A percentile compares a stretch with the other conserved stretches of the same genome.
phyloP scores from a whole-genome alignment of 2,113 vertebrate species.

The Saccopteryx bilineata region DNA sequence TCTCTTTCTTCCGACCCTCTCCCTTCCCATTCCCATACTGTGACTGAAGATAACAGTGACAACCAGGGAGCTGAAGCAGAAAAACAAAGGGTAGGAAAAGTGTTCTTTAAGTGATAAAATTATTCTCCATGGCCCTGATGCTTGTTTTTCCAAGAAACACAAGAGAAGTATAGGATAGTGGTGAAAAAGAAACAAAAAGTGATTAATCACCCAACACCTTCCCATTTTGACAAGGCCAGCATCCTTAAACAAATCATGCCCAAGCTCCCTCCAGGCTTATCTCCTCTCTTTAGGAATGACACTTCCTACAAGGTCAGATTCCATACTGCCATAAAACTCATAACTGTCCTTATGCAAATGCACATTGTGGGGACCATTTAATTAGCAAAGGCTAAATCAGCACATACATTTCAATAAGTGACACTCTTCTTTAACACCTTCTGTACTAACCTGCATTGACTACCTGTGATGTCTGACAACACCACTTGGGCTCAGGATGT shows the following conservation, averaged over 20 bases:
- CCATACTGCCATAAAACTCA: slow-evolving; percentile 61
- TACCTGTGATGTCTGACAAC: slow-evolving; percentile 74
- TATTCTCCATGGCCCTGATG: background rate
- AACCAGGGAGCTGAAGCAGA: background rate
- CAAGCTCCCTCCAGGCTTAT: background rate
- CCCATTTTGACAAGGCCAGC: slow-evolving; percentile 54
- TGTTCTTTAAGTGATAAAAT: slow-evolving; percentile 65
- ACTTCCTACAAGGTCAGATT: slow-evolving; percentile 42
- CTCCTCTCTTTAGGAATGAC: background rate
- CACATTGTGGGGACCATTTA: slow-evolving; percentile 67
- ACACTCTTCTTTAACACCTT: slow-evolving; percentile 70
- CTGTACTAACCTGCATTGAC: slow-evolving; percentile 71
- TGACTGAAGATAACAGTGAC: slow-evolving; percentile 17
- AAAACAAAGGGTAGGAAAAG: slow-evolving; percentile 66
- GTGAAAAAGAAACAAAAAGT: slow-evolving; percentile 27
- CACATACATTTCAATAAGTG: slow-evolving; percentile 80
- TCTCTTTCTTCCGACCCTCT: slow-evolving; percentile 50
- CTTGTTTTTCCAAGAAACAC: slow-evolving; percentile 66
- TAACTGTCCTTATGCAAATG: slow-evolving; percentile 72
- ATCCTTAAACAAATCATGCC: slow-evolving; percentile 32
- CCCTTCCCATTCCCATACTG: background rate
- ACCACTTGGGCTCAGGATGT: slow-evolving; percentile 70
- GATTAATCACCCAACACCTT: slow-evolving; percentile 39
- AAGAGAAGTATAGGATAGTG: background rate
- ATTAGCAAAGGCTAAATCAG: slow-evolving; percentile 77